Conservation (phyloP, 2,113 vertebrate genomes). For the Nycticorax nycticorax region DNA sequence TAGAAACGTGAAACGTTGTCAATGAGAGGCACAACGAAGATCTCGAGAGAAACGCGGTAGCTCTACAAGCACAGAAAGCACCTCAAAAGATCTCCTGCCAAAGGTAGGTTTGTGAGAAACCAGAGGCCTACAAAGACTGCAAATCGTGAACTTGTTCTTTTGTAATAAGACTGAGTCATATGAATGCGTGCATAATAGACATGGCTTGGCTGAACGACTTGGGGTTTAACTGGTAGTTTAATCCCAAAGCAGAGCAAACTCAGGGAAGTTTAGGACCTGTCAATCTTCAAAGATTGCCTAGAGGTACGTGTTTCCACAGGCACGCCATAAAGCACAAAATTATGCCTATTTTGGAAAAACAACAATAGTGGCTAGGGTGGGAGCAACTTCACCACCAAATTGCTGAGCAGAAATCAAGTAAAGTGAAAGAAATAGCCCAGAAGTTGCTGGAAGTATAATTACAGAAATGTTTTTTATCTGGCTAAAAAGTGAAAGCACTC, state of each 20-base stretch:
- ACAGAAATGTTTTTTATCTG: background rate
- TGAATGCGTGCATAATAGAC: accelerated
- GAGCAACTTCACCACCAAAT: background rate
- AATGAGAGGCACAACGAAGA: background rate
- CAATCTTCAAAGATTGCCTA: background rate
- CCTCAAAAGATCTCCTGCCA: background rate
- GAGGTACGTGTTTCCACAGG: background rate
- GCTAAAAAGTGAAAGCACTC: background rate
- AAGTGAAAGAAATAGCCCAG: background rate
- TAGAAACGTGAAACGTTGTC: background rate
- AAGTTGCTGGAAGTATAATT: background rate
- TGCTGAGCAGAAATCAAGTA: background rate
- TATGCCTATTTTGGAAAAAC: background rate
- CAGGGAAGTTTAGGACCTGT: background rate
- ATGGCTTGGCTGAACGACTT: background rate
- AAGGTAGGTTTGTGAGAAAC: background rate
- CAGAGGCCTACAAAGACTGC: background rate
- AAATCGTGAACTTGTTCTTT: background rate
- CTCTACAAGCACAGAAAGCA: background rate
- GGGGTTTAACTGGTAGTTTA: background rate
- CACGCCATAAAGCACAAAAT: background rate
- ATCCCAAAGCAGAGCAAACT: background rate
- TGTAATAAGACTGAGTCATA: background rate
- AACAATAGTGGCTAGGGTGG: background rate
- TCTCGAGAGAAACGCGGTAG: background rate